Evolutionary conservation across 2,113 vertebrate genomes (phyloP).

Genomic region (Rhinoderma darwinii): DNA sequence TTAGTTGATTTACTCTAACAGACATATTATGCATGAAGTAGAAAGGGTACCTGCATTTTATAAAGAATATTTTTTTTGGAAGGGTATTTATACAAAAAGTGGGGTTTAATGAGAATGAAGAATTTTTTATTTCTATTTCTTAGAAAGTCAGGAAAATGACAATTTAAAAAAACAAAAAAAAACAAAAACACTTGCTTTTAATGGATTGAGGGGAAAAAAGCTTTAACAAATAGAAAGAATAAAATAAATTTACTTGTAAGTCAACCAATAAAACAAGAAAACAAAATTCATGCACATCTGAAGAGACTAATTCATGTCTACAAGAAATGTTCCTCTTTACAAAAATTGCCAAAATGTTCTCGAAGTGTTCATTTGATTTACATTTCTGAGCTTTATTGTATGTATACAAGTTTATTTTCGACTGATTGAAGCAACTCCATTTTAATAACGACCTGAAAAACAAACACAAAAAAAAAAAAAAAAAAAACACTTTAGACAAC

Average conservation of each 20-base stretch:
- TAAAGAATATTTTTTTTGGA: neutral
- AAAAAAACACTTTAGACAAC: too few species aligned
- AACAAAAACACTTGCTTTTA: too few species aligned
- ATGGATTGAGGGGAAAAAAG: neutral
- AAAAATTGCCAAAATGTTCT: neutral
- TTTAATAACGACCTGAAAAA: conserved; percentile 11
- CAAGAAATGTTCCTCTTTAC: neutral
- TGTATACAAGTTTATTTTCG: neutral
- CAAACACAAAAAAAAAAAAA: neutral
- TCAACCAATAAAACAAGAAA: too few species aligned
- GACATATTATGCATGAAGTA: too few species aligned
- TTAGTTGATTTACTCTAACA: too few species aligned
- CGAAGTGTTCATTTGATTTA: neutral
- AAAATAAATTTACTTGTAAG: neutral
- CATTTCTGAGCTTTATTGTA: neutral
- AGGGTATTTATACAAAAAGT: neutral
- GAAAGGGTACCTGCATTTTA: too few species aligned
- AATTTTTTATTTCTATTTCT: neutral
- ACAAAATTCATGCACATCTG: neutral
- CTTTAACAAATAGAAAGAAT: too few species aligned
- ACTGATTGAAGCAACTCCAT: neutral
- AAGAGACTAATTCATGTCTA: neutral
- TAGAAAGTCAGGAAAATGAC: too few species aligned
- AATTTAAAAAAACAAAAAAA: too few species aligned
- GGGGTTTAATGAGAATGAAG: neutral